Evolutionary conservation across 1,140 invertebrate genomes (phyloP), one percentile per base, ranked within the genome.

Genomic region (Trichogramma pretiosum): DNA sequence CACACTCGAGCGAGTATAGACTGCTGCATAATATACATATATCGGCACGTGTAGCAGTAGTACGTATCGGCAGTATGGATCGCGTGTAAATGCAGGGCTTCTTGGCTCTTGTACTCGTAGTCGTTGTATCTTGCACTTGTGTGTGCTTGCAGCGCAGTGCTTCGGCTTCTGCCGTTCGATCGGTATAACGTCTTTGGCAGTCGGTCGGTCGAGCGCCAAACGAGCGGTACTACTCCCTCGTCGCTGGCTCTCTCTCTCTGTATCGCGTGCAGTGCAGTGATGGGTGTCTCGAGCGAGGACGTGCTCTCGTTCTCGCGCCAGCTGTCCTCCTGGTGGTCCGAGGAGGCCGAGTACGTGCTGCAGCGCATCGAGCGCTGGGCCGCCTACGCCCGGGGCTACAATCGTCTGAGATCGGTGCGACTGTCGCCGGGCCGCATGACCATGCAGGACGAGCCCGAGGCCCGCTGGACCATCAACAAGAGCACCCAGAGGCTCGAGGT

Each of bases 301-400:
- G 24, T 3, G 30, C 28, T 46, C 14, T 46, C 43, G 3, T 16
- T 46, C 10, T 39, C 49, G 10, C 16, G 28, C n/a, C 46, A 23
- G 14, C 13, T 51, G 30, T 41, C 30, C 7, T 9, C 46, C 26
- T 70, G 69, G 69, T 69, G 67, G 66, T 65, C 22, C 40, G 60
- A 68, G 30, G 67, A 72, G 47, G 64, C 64, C 0, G 67, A 67
- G 21, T 63, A 67, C 32, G 33, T 72, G 0, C 56, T 70, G 5
- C 69, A 69, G 38, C 59, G 62, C n/a, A 58, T 72, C 26, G 66
- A 70, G 34, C 53, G 62, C 35, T 72, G 67, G 70, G 58, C 62
- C 0, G 57, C 61, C 1, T 63, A 61, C 18, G 61, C 60, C 0
- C 52, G 61, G 8, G 68, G 69, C 14, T 72, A 72, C 46, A 70